Percentiles rank a stretch among this genome's conserved stretches.
Evolutionary conservation across 2,797 vertebrate species (phyloP).

Genomic region (Urocyon cinereoargenteus): DNA sequence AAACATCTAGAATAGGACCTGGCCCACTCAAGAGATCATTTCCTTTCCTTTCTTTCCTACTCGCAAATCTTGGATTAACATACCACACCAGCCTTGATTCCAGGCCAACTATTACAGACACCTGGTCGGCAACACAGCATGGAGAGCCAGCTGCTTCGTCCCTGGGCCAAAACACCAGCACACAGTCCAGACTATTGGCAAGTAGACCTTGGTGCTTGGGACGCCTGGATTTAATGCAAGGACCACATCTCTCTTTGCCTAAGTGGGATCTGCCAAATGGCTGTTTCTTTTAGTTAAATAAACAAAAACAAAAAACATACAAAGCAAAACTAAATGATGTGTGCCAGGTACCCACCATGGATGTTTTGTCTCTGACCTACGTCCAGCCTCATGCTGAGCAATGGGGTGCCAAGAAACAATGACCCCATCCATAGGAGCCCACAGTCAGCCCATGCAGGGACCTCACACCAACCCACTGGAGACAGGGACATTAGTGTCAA

Average conservation of each 20-base stretch:
- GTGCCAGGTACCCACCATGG: neutral
- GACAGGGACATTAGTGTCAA: neutral
- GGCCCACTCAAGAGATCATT: neutral
- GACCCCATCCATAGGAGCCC: neutral
- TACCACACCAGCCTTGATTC: conserved; percentile 1
- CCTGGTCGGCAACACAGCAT: neutral
- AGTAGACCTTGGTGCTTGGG: neutral
- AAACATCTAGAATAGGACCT: conserved; percentile 26
- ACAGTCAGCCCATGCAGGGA: neutral
- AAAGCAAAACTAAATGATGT: neutral
- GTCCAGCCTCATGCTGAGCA: neutral
- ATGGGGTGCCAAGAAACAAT: neutral
- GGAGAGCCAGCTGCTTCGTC: conserved; percentile 51
- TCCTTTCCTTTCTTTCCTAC: neutral
- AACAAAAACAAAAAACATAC: neutral
- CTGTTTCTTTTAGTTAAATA: conserved; percentile 57
- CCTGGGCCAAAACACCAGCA: conserved; percentile 24
- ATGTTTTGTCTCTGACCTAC: neutral
- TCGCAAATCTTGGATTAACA: neutral
- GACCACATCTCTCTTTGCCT: neutral
- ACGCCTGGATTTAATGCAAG: neutral
- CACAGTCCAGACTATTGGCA: neutral
- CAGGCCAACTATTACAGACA: conserved; percentile 5
- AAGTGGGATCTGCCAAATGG: conserved; percentile 36
- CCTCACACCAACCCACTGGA: neutral